phyloP scores from a whole-genome alignment of 35 echinoderm and acorn worm species.

The Heliocidaris erythrogramma region DNA sequence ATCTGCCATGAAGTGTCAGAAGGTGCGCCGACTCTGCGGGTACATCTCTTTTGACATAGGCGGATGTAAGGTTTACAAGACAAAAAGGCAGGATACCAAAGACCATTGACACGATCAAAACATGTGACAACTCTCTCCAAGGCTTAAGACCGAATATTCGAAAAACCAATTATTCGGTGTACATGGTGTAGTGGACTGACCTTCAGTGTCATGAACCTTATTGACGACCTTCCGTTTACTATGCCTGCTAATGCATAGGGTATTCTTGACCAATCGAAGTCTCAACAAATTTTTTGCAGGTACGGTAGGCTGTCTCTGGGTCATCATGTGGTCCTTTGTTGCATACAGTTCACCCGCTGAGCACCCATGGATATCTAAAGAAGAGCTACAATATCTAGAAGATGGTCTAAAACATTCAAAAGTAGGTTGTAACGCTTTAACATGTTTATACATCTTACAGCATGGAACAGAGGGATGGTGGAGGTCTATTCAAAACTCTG shows the following conservation, averaged over 20 bases:
- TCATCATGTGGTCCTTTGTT: slow-evolving; percentile 68
- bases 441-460: neutral
- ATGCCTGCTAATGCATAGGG: neutral
- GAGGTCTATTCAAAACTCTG: no score
- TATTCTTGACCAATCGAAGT: neutral
- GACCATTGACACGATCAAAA: no score
- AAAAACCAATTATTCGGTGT: no score
- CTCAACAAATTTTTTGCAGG: slow-evolving; percentile 53
- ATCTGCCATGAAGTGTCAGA: no score
- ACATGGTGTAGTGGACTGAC: no score
- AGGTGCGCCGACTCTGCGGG: no score
- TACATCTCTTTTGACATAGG: no score
- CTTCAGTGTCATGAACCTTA: neutral
- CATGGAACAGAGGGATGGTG: no score
- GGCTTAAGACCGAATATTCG: no score
- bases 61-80: no score
- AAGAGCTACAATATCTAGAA: slow-evolving; percentile 72
- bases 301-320: slow-evolving; percentile 70
- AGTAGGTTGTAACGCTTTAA: neutral
- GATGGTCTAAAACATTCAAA: neutral
- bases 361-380: slow-evolving; percentile 79
- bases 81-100: no score
- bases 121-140: no score
- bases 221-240: neutral
- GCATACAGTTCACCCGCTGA: slow-evolving; percentile 63